Evolutionary conservation across 2,888 invertebrate species (phyloP), one percentile per base, ranked within the genome.

Genomic region (Holacanthella duospinosa): DNA sequence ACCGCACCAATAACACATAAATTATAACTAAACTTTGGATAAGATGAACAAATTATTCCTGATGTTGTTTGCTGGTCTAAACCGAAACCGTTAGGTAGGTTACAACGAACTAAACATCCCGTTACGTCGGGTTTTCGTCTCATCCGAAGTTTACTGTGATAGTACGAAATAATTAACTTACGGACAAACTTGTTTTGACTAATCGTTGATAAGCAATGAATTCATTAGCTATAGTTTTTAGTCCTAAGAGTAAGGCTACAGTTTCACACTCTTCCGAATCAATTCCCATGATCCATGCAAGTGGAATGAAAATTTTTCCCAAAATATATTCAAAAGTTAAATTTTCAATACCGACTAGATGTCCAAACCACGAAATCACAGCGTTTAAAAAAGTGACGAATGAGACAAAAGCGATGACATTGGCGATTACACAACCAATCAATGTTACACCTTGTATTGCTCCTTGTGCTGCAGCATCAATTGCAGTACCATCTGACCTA

Each of bases 401-500:
- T 0, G 95, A 85, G 19, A 71, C 66, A 29, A 73, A 68, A 1
- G 73, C 70, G 0, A 97, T 86, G 19, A 97, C 82, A 74, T 94
- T 95, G 12, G 94, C 92, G 3, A 89, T 83, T 66, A 97, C 93
- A 70, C 91, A 91, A 9, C 89, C 80, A 16, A 95, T 84, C 1
- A 97, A 81, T 0, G 85, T 80, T 2, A 92, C 85, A 0, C 89
- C 93, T 73, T 85, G 84, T 9, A 84, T 81, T 0, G 93, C 94
- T 0, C 97, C 97, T 74, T 88, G 87, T 1, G 89, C 86, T 0
- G 93, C 94, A 0, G 96, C 96, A 73, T 96, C 94, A 28, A 97
- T 78, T 0, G 89, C 82, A 61, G 92, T 93, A 1, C 85, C 82
- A 75, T 92, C 91, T 71, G 86, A 80, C 59, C 93, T 93, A 76